Conservation (phyloP, 2,888 invertebrate species). For the Cataglyphis albicans region DNA sequence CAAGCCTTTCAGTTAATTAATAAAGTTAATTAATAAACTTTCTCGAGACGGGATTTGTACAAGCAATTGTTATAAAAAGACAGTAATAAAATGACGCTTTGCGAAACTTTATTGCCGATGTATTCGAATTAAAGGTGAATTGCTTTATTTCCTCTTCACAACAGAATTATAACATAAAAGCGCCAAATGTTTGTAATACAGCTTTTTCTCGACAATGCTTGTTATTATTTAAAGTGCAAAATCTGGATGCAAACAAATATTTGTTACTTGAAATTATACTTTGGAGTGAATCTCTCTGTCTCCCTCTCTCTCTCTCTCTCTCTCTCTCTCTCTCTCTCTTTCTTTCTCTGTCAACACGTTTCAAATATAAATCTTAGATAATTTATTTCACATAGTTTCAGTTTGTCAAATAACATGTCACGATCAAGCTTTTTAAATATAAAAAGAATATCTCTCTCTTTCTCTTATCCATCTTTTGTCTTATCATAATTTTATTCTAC, state of each 20-base stretch:
- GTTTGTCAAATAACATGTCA: background rate
- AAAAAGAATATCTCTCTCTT: background rate
- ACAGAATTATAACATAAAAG: slow-evolving; percentile 7
- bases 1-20: background rate
- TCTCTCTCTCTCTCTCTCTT: too few relatives aligned
- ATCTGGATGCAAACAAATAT: background rate
- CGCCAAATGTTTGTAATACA: background rate
- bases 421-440: background rate
- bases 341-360: background rate
- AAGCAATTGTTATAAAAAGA: slow-evolving; percentile 25
- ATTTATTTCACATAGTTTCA: background rate
- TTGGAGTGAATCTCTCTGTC: too few relatives aligned
- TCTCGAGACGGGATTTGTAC: background rate
- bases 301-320: too few relatives aligned
- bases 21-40: slow-evolving; percentile 27
- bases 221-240: slow-evolving; percentile 10
- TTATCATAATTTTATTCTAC: background rate
- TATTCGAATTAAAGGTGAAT: slow-evolving; percentile 14
- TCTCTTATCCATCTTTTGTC: background rate
- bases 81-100: slow-evolving; percentile 24
- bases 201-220: background rate
- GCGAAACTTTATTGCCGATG: slow-evolving; percentile 1
- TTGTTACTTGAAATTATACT: background rate
- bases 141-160: slow-evolving; percentile 1
- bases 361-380: slow-evolving; percentile 2